A percentile compares a stretch with the other conserved stretches of the same genome.
Conservation (phyloP, 2,113 vertebrate species). For the Coptodon rendalli region DNA sequence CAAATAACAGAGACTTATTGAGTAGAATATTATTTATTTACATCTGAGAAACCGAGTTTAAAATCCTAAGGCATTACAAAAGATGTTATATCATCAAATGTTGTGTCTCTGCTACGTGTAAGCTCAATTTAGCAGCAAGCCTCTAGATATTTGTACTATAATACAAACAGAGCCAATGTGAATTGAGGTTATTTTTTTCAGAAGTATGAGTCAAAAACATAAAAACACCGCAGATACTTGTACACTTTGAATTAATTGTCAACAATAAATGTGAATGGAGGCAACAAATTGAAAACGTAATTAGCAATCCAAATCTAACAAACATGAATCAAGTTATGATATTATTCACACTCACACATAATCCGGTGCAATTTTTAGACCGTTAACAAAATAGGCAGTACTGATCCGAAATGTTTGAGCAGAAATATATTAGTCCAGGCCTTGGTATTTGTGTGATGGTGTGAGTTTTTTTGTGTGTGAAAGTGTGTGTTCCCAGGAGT, state of each 20-base stretch:
- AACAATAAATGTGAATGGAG: background rate
- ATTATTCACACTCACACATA: background rate
- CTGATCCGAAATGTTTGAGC: background rate
- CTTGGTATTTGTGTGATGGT: background rate
- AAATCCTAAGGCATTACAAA: conserved; percentile 11
- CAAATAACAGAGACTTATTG: background rate
- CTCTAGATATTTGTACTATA: conserved; percentile 17
- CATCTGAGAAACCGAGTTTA: background rate
- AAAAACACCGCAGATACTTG: background rate
- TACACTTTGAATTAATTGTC: background rate
- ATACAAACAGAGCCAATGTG: background rate
- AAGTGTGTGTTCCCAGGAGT: conserved; percentile 11
- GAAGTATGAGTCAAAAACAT: background rate
- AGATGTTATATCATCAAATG: conserved; percentile 22
- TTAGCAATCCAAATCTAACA: background rate
- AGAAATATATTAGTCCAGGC: background rate
- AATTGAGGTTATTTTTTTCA: conserved; percentile 24
- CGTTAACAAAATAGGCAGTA: background rate
- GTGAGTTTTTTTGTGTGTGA: conserved; percentile 10
- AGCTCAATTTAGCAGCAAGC: conserved; percentile 27
- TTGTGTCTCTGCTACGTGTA: background rate
- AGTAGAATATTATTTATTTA: background rate
- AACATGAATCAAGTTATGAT: background rate
- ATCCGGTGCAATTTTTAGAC: background rate
- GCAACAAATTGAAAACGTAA: background rate